Base-by-base conservation (phyloP, 1,140 invertebrate genomes). In the Pseudomyrmex concolor region DNA sequence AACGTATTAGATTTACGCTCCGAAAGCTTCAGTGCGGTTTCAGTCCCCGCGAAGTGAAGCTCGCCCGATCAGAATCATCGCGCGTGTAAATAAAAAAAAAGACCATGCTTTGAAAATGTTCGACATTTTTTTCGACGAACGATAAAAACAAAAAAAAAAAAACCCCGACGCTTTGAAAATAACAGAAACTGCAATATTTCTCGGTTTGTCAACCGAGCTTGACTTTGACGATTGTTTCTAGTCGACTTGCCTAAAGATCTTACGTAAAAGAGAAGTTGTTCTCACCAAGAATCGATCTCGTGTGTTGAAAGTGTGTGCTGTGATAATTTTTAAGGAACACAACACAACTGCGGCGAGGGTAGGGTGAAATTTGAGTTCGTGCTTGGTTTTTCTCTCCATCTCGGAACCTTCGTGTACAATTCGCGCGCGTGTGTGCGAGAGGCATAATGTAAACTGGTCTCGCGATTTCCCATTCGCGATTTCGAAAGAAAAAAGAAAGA, bases 21-120 rank as follows among this genome's bases (percentile, higher is more conserved):
- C 77, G 86, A 83, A 88, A 85, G 72, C 59, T 70, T 72, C 91
- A 92, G 91, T 92, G 68, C 78, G 76, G 70, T 82, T 91, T 87
- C 87, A 90, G 90, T 89, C 87, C 59, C 85, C 84, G 85, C 1
- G 84, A 91, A 91, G 90, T 90, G 71, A 91, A 90, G 88, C 74
- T 77, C 72, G 71, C 15, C 1, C 70, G 1, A 2, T 25, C 15
- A 22, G 43, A 34, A 50, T 3, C 48, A 22, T 19, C 2, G 43
- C 8, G 7, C 9, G 1, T 34, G 48, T 34, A 50, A 71, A 59
- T 60, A 80, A 34, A 13, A 57, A 48, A 22, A 55, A 12, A 4
- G 25, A 25, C 25, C 0, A 4, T 15, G 34, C 7, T 34, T 51
- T 13, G 50, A 51, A 51, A 51, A 51, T 12, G 2, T 13, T 51